Evolutionary conservation across 23 tunicate species (phyloP).

Genomic region (Pegea sp.): DNA sequence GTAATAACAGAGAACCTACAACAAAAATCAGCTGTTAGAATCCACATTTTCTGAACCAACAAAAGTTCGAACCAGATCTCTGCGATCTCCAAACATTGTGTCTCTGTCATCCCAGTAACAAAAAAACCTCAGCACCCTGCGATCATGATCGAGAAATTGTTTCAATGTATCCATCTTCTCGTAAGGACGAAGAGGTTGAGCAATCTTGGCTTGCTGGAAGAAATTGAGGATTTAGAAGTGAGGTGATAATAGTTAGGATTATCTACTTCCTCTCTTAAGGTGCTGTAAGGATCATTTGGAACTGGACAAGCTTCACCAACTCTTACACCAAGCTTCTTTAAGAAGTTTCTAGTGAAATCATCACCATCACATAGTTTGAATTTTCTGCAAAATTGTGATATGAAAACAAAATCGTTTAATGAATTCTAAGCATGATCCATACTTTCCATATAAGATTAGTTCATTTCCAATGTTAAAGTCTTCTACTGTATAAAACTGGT

Average conservation of each 20-base stretch:
- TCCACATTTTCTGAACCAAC: background rate
- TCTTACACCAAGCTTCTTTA: constrained; percentile 62
- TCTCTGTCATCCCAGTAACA: constrained; percentile 97
- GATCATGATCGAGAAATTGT: constrained; percentile 85
- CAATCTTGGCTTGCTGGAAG: constrained; percentile 51
- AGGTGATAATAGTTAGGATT: background rate
- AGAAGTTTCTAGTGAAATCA: constrained; percentile 74
- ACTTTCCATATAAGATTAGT: constrained; percentile 88
- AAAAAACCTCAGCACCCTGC: constrained; percentile 72
- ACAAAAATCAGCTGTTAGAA: background rate
- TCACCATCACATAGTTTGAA: constrained; percentile 87
- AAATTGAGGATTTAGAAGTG: background rate
- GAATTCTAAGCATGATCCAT: too few species aligned
- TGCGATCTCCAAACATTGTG: constrained; percentile 80
- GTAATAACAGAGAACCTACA: constrained; percentile 79
- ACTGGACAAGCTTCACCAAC: constrained; percentile 25
- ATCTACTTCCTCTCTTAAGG: constrained; percentile 26
- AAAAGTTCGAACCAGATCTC: constrained; percentile 46
- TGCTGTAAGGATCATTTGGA: constrained; percentile 64
- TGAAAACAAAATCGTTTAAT: background rate
- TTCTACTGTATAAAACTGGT: constrained; percentile 76
- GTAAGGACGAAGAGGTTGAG: constrained; percentile 91
- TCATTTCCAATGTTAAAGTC: constrained; percentile 95
- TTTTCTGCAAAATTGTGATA: constrained; percentile 15
- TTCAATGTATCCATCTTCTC: constrained; percentile 82